Conservation (phyloP, 2,797 vertebrate genomes). For the Lutjanus argentimaculatus region DNA sequence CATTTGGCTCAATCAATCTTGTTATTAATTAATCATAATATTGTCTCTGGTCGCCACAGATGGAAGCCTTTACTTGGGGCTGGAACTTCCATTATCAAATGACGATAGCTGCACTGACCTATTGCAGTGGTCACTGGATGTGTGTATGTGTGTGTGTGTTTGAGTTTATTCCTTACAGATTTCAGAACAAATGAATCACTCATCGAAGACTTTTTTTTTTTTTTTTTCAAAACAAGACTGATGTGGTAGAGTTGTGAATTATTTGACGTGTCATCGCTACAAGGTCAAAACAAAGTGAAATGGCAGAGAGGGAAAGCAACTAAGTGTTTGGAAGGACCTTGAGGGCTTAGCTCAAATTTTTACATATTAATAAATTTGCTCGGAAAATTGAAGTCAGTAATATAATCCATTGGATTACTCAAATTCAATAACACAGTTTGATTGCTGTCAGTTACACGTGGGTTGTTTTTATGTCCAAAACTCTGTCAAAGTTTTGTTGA, state of each 20-base stretch:
- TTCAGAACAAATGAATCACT: conserved; percentile 54
- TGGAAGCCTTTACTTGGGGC: conserved; percentile 65
- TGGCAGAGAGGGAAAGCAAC: conserved; percentile 40
- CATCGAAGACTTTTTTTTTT: conserved; percentile 15
- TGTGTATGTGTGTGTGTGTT: conserved; percentile 3
- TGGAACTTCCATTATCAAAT: conserved; percentile 76
- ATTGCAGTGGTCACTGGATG: conserved; percentile 16
- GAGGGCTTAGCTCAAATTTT: not conserved
- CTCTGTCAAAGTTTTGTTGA: conserved; percentile 16
- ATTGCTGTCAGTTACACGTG: conserved; percentile 22
- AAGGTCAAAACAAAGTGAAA: conserved; percentile 44
- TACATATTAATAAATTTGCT: conserved; percentile 35
- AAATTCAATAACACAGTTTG: conserved; percentile 24
- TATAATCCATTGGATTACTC: conserved; percentile 30
- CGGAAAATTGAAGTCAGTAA: conserved; percentile 35
- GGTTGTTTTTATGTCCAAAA: conserved; percentile 20
- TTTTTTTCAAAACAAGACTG: conserved; percentile 10
- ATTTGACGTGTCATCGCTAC: conserved; percentile 46
- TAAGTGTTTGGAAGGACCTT: not conserved
- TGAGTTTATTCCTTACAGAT: conserved; percentile 33
- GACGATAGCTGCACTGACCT: conserved; percentile 57
- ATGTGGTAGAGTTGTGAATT: conserved; percentile 43
- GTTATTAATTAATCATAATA: conserved; percentile 82
- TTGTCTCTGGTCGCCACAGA: conserved; percentile 75
- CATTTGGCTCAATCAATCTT: conserved; percentile 80